phyloP scores from a whole-genome alignment of 2,797 vertebrate genomes.

The Fundulus diaphanus region DNA sequence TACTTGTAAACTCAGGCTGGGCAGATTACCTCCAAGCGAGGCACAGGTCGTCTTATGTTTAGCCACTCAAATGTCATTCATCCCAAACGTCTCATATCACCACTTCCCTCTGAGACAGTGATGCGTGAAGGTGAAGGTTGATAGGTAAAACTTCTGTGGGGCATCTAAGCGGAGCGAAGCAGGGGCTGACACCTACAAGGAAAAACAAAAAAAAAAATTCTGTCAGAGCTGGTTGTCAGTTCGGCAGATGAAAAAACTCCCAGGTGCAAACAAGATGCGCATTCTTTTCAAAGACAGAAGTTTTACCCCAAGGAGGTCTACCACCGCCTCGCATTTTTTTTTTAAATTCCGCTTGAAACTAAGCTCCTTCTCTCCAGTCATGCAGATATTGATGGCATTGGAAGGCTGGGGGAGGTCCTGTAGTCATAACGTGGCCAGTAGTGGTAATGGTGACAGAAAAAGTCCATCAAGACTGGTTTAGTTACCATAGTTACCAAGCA shows the following conservation, averaged over 20 bases:
- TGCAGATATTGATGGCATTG: conserved; percentile 26
- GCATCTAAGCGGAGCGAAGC: conserved; percentile 33
- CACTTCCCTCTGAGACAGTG: conserved; percentile 21
- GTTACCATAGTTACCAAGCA: conserved; percentile 49
- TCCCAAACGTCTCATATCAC: conserved; percentile 18
- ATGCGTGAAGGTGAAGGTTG: conserved; percentile 28
- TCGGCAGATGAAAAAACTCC: conserved; percentile 21
- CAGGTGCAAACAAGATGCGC: conserved; percentile 24
- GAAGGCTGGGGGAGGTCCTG: conserved; percentile 7
- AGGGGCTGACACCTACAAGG: conserved; percentile 8
- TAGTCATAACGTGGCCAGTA: conserved; percentile 1
- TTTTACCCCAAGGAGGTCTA: neutral
- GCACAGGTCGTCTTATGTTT: conserved; percentile 9
- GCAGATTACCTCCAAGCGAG: conserved; percentile 1
- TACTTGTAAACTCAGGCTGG: neutral
- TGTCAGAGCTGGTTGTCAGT: conserved; percentile 19
- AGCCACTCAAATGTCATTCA: conserved; percentile 15
- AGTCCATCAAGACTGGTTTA: neutral
- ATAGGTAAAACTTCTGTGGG: conserved; percentile 31
- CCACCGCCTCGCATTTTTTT: conserved; percentile 30
- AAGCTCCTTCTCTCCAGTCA: conserved; percentile 18
- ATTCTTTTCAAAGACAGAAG: conserved; percentile 3
- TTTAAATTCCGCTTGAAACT: conserved; percentile 23
- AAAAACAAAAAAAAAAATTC: neutral
- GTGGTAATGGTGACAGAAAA: neutral